phyloP scores from a whole-genome alignment of 2,113 vertebrate genomes.

The Pongo abelii region DNA sequence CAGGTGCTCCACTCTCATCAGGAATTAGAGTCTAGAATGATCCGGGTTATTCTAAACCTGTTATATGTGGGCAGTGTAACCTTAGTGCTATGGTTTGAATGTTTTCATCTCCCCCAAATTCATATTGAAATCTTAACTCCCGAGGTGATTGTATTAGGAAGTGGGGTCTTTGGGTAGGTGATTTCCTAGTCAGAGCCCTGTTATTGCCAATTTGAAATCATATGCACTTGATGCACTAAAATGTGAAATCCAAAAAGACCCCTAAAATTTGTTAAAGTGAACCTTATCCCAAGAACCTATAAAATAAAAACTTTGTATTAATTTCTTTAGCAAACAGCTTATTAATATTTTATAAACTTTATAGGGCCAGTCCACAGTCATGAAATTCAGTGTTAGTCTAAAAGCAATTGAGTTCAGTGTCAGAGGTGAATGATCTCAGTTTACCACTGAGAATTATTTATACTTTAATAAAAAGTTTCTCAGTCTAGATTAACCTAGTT shows the following conservation, averaged over 20 bases:
- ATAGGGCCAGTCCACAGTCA: neutral
- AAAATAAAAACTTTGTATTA: slow-evolving; percentile 39
- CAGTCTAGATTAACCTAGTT: neutral
- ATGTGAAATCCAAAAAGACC: neutral
- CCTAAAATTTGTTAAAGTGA: neutral
- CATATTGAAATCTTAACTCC: neutral
- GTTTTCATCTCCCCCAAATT: neutral
- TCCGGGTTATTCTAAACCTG: neutral
- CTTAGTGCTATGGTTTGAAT: neutral
- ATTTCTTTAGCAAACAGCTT: slow-evolving; percentile 32
- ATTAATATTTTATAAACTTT: slow-evolving; percentile 60
- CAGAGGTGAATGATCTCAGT: neutral
- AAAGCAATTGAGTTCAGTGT: slow-evolving; percentile 32
- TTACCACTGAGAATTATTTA: slow-evolving; percentile 34
- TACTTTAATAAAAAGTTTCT: slow-evolving; percentile 33
- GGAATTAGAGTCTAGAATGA: neutral
- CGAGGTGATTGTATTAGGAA: neutral
- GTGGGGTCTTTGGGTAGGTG: neutral
- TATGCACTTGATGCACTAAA: neutral
- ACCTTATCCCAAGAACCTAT: neutral
- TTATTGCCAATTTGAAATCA: neutral
- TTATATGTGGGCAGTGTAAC: neutral
- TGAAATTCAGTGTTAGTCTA: slow-evolving; percentile 48
- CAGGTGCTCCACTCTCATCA: neutral
- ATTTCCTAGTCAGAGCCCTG: neutral